A percentile compares a stretch with the other conserved stretches of the same genome.
phyloP scores from a whole-genome alignment of 1,140 invertebrate species.

The Drosophila pallidifrons region DNA sequence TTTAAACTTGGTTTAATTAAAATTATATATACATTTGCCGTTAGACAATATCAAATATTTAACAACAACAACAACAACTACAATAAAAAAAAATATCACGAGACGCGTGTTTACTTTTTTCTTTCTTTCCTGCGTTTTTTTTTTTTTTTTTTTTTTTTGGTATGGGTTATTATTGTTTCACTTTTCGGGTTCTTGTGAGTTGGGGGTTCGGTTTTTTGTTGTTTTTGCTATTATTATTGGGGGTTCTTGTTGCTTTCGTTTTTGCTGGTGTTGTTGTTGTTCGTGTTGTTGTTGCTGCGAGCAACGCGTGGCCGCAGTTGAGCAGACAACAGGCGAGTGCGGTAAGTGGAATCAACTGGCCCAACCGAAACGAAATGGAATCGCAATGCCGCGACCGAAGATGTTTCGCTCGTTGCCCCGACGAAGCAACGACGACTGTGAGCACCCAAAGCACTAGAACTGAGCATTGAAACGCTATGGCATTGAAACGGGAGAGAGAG shows the following conservation, averaged over 20 bases:
- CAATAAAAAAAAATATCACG: conserved; percentile 21
- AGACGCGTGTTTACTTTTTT: conserved; percentile 32
- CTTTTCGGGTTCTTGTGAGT: conserved; percentile 12
- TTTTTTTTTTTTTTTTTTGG: conserved; percentile 3
- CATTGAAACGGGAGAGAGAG: not conserved
- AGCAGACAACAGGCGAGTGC: conserved; percentile 49
- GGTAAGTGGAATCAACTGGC: conserved; percentile 45
- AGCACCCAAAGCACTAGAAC: not conserved
- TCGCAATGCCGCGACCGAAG: conserved; percentile 3
- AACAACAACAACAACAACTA: not conserved
- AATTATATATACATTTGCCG: conserved; percentile 21
- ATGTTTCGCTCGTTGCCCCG: not conserved
- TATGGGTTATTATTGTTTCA: conserved; percentile 41
- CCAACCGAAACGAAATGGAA: conserved; percentile 39
- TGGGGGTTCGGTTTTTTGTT: not conserved
- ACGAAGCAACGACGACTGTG: not conserved
- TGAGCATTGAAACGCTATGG: not conserved
- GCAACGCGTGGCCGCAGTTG: conserved; percentile 43
- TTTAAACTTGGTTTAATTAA: conserved; percentile 49
- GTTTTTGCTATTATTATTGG: conserved; percentile 1
- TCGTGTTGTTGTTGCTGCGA: conserved; percentile 32
- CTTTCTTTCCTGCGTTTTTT: too few species aligned
- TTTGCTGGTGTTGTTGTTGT: conserved; percentile 6
- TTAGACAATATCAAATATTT: conserved; percentile 35
- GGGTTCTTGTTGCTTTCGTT: conserved; percentile 7